Percentiles rank a stretch among this genome's conserved stretches.
Evolutionary conservation across 2,888 invertebrate genomes (phyloP).

Genomic region (Nephrotoma flavescens): DNA sequence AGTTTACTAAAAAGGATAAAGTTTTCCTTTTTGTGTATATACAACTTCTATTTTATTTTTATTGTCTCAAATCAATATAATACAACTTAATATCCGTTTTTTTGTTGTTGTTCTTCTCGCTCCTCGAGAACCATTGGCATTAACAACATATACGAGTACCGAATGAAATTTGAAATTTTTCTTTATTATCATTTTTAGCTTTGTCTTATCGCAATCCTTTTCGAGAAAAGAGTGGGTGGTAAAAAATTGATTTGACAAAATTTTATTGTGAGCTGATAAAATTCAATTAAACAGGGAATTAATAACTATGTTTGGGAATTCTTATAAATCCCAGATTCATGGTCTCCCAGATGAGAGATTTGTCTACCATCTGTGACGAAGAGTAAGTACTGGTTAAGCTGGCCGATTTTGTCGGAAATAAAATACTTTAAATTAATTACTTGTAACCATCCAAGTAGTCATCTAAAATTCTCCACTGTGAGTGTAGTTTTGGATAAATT

Average conservation of each 20-base stretch:
- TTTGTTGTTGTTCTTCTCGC: neutral
- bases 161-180: neutral
- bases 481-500: too few relatives aligned
- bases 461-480: too few relatives aligned
- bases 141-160: neutral
- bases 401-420: too few relatives aligned
- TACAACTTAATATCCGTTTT: neutral
- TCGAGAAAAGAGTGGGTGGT: neutral
- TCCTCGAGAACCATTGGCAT: neutral
- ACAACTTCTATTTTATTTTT: neutral
- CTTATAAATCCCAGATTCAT: too few relatives aligned
- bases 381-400: too few relatives aligned
- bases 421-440: too few relatives aligned
- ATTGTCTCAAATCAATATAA: neutral
- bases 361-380: too few relatives aligned
- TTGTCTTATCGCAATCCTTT: neutral
- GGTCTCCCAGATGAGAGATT: too few relatives aligned
- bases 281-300: too few relatives aligned
- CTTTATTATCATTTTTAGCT: neutral
- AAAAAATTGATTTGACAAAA: neutral
- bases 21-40: neutral
- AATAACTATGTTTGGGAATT: too few relatives aligned
- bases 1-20: neutral
- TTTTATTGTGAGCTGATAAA: too few relatives aligned
- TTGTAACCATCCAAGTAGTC: too few relatives aligned